Evolutionary conservation across 2,888 invertebrate species (phyloP).

Genomic region (Hymenopus coronatus): DNA sequence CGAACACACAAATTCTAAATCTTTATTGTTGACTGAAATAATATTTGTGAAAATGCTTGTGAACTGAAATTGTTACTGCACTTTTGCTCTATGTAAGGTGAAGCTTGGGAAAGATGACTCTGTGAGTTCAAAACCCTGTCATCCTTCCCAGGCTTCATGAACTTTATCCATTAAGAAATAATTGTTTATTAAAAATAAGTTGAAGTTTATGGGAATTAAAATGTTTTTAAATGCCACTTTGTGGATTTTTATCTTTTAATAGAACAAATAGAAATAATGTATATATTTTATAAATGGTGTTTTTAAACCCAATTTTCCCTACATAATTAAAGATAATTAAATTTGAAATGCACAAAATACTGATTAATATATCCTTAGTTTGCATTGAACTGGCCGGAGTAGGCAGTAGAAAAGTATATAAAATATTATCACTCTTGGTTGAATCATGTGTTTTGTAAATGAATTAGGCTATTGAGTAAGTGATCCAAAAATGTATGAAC

Average conservation of each 20-base stretch:
- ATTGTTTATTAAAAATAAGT: background rate
- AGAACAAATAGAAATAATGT: background rate
- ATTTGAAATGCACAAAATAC: background rate
- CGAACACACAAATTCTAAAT: no score
- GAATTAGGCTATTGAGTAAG: no score
- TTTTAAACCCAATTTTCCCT: background rate
- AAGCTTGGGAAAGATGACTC: no score
- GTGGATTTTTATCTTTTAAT: background rate
- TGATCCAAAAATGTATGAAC: no score
- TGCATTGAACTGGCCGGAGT: background rate
- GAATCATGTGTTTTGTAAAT: no score
- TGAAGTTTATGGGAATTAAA: background rate
- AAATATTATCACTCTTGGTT: background rate
- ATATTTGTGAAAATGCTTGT: background rate
- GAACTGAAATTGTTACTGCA: no score
- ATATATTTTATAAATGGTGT: background rate
- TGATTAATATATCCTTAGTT: background rate
- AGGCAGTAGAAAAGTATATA: background rate
- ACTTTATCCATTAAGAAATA: no score
- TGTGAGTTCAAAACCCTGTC: no score
- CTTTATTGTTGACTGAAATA: background rate
- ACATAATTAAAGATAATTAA: background rate
- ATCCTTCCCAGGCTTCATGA: no score
- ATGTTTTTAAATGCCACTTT: background rate
- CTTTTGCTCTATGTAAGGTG: no score